Evolutionary conservation across 2,113 vertebrate genomes (phyloP).

Genomic region (Sturnus vulgaris): DNA sequence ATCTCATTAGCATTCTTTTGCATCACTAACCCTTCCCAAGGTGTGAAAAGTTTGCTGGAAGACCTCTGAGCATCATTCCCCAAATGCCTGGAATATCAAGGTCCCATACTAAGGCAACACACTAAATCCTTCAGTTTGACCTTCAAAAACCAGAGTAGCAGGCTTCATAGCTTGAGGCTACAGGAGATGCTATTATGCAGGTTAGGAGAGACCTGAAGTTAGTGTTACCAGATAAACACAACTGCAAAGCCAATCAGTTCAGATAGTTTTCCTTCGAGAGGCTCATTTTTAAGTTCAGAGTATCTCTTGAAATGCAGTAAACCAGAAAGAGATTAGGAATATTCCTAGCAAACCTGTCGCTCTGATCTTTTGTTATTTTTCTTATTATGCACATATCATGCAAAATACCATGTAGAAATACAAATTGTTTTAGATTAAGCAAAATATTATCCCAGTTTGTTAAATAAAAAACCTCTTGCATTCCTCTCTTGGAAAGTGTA

Average conservation of each 20-base stretch:
- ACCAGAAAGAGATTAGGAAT: background rate
- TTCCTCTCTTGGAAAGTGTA: background rate
- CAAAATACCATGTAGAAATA: background rate
- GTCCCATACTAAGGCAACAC: background rate
- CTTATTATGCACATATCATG: background rate
- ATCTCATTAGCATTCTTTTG: background rate
- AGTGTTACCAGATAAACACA: background rate
- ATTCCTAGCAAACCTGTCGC: background rate
- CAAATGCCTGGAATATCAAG: background rate
- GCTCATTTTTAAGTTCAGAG: background rate
- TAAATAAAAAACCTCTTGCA: background rate
- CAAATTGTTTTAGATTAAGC: background rate
- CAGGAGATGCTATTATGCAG: background rate
- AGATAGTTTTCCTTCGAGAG: background rate
- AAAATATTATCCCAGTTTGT: background rate
- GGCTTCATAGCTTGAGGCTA: background rate
- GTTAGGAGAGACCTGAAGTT: background rate
- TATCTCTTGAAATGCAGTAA: background rate
- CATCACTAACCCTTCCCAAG: background rate
- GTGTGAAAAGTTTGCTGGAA: background rate
- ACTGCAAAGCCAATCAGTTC: background rate
- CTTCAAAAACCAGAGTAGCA: conserved; percentile 1
- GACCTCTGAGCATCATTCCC: background rate
- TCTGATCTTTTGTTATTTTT: background rate
- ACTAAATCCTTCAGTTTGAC: background rate